Conservation (phyloP, 2,113 vertebrate species). For the Phasianus colchicus region DNA sequence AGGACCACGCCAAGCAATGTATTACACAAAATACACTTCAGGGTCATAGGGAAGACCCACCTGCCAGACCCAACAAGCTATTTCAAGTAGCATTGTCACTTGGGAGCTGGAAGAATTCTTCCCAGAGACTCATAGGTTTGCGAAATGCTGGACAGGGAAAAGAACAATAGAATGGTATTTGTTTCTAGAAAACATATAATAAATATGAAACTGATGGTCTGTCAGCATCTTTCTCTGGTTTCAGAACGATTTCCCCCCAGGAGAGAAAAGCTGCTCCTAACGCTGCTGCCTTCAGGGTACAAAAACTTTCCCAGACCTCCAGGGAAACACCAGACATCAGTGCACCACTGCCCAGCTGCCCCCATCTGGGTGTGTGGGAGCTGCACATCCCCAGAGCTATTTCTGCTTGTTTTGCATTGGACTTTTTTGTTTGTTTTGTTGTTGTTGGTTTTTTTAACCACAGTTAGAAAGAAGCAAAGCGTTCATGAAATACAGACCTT, state of each 20-base stretch:
- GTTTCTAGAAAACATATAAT: neutral
- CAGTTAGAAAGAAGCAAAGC: neutral
- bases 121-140: neutral
- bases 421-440: too few relatives aligned
- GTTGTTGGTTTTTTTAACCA: neutral
- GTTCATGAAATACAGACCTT: neutral
- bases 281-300: neutral
- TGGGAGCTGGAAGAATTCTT: neutral
- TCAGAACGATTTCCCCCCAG: neutral
- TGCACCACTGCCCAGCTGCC: neutral
- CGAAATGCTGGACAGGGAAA: neutral
- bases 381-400: neutral
- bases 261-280: neutral
- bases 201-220: neutral
- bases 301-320: neutral
- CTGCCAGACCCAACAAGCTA: neutral
- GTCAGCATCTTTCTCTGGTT: neutral
- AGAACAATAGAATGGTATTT: neutral
- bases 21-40: accelerated
- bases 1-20: neutral
- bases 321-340: neutral
- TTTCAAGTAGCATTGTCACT: neutral
- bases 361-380: neutral
- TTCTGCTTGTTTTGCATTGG: neutral
- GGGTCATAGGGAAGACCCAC: neutral